Evolutionary conservation across 1,140 invertebrate species (phyloP).

Genomic region (Hylaeus anthracinus): DNA sequence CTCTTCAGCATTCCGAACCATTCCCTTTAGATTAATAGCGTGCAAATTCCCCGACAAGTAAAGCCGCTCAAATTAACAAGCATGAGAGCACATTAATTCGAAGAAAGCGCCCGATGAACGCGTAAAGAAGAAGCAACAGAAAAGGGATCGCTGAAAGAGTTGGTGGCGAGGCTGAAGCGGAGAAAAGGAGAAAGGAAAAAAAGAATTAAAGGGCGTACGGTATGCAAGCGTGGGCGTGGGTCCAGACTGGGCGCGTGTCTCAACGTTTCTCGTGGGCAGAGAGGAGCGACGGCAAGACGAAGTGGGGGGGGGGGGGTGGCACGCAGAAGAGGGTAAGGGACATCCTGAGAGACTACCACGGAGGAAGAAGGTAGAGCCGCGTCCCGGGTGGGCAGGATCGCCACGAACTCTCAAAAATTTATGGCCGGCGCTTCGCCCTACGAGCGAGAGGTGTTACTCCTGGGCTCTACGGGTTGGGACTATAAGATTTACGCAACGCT

Average conservation of each 20-base stretch:
- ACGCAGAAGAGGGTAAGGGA: slow-evolving; percentile 37
- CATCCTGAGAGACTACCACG: slow-evolving; percentile 38
- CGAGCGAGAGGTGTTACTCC: slow-evolving; percentile 69
- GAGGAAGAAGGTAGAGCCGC: slow-evolving; percentile 49
- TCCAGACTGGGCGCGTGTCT: slow-evolving; percentile 74
- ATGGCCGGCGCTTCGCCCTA: slow-evolving; percentile 78
- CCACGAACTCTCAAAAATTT: slow-evolving; percentile 76
- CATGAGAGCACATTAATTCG: background rate
- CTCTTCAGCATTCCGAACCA: too few species aligned
- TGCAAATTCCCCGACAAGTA: too few species aligned
- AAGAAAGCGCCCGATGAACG: too few species aligned
- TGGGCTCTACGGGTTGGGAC: slow-evolving; percentile 61
- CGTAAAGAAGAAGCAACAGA: background rate
- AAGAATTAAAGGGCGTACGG: slow-evolving; percentile 74
- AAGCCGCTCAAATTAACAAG: too few species aligned
- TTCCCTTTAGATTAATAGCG: too few species aligned
- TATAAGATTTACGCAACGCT: slow-evolving; percentile 75
- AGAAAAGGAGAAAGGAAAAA: slow-evolving; percentile 32
- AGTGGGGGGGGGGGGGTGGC: background rate
- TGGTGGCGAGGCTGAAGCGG: background rate
- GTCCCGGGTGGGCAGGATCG: slow-evolving; percentile 74
- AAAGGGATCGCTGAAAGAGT: background rate
- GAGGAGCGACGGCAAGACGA: slow-evolving; percentile 17
- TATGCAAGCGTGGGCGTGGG: slow-evolving; percentile 75
- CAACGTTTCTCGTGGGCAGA: slow-evolving; percentile 46